Base-by-base conservation (phyloP, 1,140 invertebrate species). In the Sminthurinus signatus region DNA sequence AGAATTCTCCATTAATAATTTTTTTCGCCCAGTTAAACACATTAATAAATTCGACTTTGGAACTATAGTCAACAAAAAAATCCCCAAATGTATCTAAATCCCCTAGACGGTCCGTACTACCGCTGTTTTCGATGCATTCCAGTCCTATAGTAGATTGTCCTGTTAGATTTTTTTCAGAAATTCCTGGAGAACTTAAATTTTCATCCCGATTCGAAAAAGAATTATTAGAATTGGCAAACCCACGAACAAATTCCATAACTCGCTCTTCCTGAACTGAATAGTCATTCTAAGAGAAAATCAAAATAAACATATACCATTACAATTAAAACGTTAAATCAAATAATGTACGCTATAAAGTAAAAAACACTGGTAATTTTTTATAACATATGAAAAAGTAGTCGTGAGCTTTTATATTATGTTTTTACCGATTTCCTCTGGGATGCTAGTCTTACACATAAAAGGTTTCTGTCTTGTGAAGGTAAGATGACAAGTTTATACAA, bases 191-290 rank as follows among this genome's bases (percentile, higher is more conserved):
- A 56, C 3, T 46, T 46, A 5, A 5, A 31, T 8, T 56, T 28
- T 42, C 32, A 19, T 27, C 14, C 14, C 12, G 2, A 43, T 21
- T n/a, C 2, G 39, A 19, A 2, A 44, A 19, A 46, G 56, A 8
- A 17, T 27, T 3, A n/a, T n/a, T n/a, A 44, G 55, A 39, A 29
- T 28, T 36, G 2, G 55, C 32, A 50, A 43, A 60, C 10, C 64
- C 59, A 8, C 54, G 51, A 21, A 66, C 64, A 44, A 66, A 66
- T 28, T 66, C 64, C 1, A 66, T 61, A 14, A 66, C 51, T 39
- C 64, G 27, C 54, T 66, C 51, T 39, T 66, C 52, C 0, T 56
- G 56, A 1, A 66, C 25, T 1, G 64, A 61, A 19, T 46, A 29
- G 17, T 66, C 64, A 56, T 56, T 27, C 64, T 66, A 31, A 31